A percentile compares a stretch with the other conserved stretches of the same genome.
These are phyloP conservation scores for Mormyrus lacerda DNA, from an alignment of 2,113 vertebrate genomes.

Conservation along the genomic window DNA sequence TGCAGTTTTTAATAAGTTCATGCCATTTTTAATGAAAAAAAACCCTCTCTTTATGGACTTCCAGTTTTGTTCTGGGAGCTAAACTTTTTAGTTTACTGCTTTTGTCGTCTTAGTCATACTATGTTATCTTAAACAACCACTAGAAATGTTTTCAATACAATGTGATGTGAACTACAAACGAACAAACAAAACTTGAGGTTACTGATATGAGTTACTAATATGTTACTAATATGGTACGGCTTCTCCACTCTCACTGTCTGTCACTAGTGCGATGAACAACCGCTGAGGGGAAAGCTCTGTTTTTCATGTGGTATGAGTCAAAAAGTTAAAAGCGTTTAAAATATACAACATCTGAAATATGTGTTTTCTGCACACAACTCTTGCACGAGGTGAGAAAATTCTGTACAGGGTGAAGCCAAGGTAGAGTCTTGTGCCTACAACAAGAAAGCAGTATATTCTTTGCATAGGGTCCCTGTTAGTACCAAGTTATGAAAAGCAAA, in stretches of 20 bases:
- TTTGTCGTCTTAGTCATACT: not conserved
- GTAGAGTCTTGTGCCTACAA: not conserved
- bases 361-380: not conserved
- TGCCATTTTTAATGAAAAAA: not conserved
- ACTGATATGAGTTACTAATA: not conserved
- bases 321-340: not conserved
- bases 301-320: not conserved
- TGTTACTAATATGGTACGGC: not conserved
- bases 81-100: not conserved
- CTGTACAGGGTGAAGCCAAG: not conserved
- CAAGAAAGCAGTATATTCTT: not conserved
- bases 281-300: not conserved
- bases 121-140: not conserved
- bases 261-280: not conserved
- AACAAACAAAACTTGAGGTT: not conserved
- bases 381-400: not conserved
- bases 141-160: not conserved
- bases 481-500: slow-evolving; percentile 1
- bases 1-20: not conserved
- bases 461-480: not conserved
- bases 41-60: not conserved
- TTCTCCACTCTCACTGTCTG: not conserved
- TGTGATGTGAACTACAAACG: not conserved
- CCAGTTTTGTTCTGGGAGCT: not conserved
- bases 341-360: not conserved